Conservation (phyloP, 2,888 invertebrate genomes). For the Pegoplata infirma region DNA sequence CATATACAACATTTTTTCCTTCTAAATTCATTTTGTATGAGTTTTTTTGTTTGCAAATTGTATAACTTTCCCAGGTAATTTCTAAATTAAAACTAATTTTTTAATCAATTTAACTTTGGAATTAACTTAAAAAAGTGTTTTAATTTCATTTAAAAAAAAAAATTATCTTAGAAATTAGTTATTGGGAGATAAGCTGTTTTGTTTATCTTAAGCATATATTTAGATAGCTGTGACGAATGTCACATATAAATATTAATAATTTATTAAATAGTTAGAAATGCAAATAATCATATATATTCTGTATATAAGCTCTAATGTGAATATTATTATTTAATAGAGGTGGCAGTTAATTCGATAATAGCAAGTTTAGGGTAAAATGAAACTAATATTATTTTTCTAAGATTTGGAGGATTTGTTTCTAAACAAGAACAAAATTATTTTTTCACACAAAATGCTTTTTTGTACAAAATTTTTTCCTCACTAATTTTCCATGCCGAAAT, state of each 20-base stretch:
- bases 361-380: too few relatives aligned
- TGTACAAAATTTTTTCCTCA: too few relatives aligned
- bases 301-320: too few relatives aligned
- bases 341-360: too few relatives aligned
- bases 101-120: background rate
- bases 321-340: background rate
- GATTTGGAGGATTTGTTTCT: too few relatives aligned
- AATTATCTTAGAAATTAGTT: constrained; percentile 7
- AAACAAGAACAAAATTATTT: too few relatives aligned
- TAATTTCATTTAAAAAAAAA: constrained; percentile 3
- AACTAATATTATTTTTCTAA: too few relatives aligned
- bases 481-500: too few relatives aligned
- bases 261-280: background rate
- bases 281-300: background rate
- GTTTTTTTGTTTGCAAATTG: too few relatives aligned
- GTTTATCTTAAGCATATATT: constrained; percentile 17
- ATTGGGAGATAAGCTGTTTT: background rate
- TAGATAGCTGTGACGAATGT: constrained; percentile 5
- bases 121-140: constrained; percentile 2
- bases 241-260: background rate
- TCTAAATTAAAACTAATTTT: constrained; percentile 13
- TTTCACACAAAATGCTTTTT: too few relatives aligned
- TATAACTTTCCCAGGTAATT: background rate
- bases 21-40: constrained; percentile 69
- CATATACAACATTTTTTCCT: constrained; percentile 71